Base-by-base conservation (phyloP, 2,888 invertebrate genomes). In the Oscheius sp. region DNA sequence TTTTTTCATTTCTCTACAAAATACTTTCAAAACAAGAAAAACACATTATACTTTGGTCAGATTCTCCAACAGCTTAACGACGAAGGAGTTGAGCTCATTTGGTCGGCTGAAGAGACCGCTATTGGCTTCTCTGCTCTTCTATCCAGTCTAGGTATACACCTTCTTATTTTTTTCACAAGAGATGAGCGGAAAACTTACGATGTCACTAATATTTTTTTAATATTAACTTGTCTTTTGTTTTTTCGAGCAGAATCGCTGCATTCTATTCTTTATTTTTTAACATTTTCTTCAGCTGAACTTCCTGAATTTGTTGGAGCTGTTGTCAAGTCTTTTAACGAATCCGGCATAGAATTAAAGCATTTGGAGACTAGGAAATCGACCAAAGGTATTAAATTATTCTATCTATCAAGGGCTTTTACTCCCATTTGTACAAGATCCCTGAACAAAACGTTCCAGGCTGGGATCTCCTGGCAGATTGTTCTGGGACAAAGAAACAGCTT, bases 11-110 rank as follows among this genome's bases (percentile, higher is more conserved):
- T n/a, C n/a, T n/a, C n/a, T n/a, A 5, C 51, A 51, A n/a, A 6
- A 12, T 12, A 12, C 9, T n/a, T n/a, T n/a, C n/a, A n/a, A n/a
- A n/a, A n/a, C n/a, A n/a, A n/a, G n/a, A n/a, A n/a, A 2, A 26
- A 22, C 26, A 5, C 20, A 59, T 8, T 62, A 26, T 47, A 2
- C 26, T 20, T 26, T 33, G 9, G 20, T 72, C 49, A 82, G 83
- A 73, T 85, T 14, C 68, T 85, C 5, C 74, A 81, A 59, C 72
- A 78, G 24, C 74, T 85, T 2, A 84, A 85, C 66, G 85, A 86
- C 61, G 83, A 84, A 47, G 82, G 82, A 1, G 75, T 85, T 14
- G 82, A 84, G 28, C 69, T 85, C 24, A 78, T 85, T 14, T 80
- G 77, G 68, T 54, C 75, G 4, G 78, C 81, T 0, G 68, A 56